Evolutionary conservation across 2,797 vertebrate genomes (phyloP).

Genomic region (Sebastes oblongus): DNA sequence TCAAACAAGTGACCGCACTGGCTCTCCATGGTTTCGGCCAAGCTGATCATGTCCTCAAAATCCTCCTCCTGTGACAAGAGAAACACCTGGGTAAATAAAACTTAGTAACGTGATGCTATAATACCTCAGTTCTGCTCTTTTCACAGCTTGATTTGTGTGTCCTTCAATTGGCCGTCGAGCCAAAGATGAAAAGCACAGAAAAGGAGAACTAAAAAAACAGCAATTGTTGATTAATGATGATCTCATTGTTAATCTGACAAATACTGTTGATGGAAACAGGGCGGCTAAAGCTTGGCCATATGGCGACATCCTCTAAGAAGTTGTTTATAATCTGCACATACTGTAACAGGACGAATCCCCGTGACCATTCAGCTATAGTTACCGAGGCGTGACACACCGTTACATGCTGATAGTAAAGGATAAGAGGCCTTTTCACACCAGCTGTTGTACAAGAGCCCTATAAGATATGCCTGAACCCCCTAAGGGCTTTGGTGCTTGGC

Average conservation of each 20-base stretch:
- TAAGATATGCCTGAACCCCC: slow-evolving; percentile 9
- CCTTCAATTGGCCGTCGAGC: neutral
- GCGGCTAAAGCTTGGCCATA: neutral
- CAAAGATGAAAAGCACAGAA: neutral
- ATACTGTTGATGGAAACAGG: neutral
- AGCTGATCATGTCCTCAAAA: slow-evolving; percentile 91
- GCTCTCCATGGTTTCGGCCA: slow-evolving; percentile 86
- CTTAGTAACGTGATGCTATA: neutral
- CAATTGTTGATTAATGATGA: neutral
- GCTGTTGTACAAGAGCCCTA: slow-evolving; percentile 17
- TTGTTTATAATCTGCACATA: slow-evolving; percentile 32
- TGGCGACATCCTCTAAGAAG: neutral
- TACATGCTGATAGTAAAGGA: slow-evolving; percentile 45
- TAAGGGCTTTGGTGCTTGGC: neutral
- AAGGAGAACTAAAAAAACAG: neutral
- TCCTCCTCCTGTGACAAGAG: slow-evolving; percentile 88
- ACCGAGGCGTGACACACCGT: slow-evolving; percentile 20
- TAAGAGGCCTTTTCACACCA: slow-evolving; percentile 44
- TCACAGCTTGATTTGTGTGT: neutral
- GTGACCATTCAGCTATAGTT: slow-evolving; percentile 9
- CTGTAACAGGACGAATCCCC: slow-evolving; percentile 21
- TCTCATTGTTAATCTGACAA: slow-evolving; percentile 1
- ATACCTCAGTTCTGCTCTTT: neutral
- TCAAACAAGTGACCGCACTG: slow-evolving; percentile 91
- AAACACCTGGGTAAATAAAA: neutral